Evolutionary conservation across 2,888 invertebrate species (phyloP), one percentile per base, ranked within the genome.

Genomic region (Blomia tropicalis): DNA sequence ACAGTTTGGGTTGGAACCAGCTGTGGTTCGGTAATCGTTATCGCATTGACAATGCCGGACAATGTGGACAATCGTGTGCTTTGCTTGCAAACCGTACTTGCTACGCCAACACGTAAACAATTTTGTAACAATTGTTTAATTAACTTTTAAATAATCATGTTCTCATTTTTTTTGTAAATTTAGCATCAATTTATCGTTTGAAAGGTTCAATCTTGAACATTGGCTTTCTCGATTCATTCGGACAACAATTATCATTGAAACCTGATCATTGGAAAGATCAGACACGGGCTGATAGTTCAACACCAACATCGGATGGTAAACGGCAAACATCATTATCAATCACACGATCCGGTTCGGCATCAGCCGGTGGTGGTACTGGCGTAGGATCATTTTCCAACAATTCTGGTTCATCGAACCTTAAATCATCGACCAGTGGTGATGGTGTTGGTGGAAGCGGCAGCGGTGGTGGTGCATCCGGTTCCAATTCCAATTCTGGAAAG

Each of bases 1-100:
- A 92, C 92, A 70, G 78, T 98, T 68, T 98, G 96, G 96, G 84
- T 96, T 71, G 96, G 98, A 71, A 96, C 95, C 69, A 91, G 90
- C 75, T 80, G 89, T 71, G 98, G 98, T 70, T 92, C 95, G 64
- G 88, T 93, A 73, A 81, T 96, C 71, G 90, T 92, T 67, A 83
- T 96, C 76, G 83, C 86, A 75, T 82, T 96, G 73, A 84, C 81
- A 73, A 72, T 80, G 68, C 76, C 77, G 2, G 82, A 85, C 65
- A 83, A 85, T 71, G 79, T 83, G 41, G 90, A 91, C 74, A 80
- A 81, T 69, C 78, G 90, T 71, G 62, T 64, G 14, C 43, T 65
- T 1, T 82, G 83, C 73, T 82, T 85, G 68, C 88, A 89, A 73
- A 87, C 88, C 60, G 87, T 69, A n/a, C 65, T 67, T 51, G 69